Base-by-base conservation (phyloP, 2,113 vertebrate genomes). In the Tetraodon nigroviridis region DNA sequence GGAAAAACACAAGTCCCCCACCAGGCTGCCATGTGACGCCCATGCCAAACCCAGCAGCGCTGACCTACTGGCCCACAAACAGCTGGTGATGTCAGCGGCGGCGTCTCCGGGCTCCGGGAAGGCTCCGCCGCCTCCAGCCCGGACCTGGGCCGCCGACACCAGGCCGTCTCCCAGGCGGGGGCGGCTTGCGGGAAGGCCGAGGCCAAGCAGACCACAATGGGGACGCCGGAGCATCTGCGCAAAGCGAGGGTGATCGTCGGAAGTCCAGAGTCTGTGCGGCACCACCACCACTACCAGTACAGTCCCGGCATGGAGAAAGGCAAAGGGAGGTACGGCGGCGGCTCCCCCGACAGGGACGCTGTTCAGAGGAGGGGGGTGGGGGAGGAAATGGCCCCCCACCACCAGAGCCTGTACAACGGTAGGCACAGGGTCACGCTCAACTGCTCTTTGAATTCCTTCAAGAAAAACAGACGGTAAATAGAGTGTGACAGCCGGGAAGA, bases 371-470 rank as follows among this genome's bases (percentile, higher is more conserved):
- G 93, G 86, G 85, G 88, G 65, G 85, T 83, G 3, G 91, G 89
- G 17, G 94, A 95, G n/a, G 92, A 95, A 22, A 44, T 79, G 51
- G 80, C 89, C 24, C 85, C 92, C 45, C 92, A 93, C 84, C 93
- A 93, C 77, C 89, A 92, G 70, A 91, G 84, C 75, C 88, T 94
- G 81, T 95, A 95, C 91, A 93, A 92, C 78, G 93, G 93, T 90
- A 94, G 93, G 93, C 90, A 92, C 60, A 90, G 90, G 66, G 73
- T 69, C 75, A 75, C 71, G 42, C 40, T 62, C 40, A 18, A 63
- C 58, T 75, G 53, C 10, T 67, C 48, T 53, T 56, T 62, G 13
- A 19, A 58, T 48, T 50, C 42, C 40, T 21, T 47, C 45, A 21
- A 16, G 19, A 19, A 19, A 55, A 21, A 41, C n/a, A 47, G n/a